Base-by-base conservation (phyloP, 2,888 invertebrate species). In the Eledona agricola region DNA sequence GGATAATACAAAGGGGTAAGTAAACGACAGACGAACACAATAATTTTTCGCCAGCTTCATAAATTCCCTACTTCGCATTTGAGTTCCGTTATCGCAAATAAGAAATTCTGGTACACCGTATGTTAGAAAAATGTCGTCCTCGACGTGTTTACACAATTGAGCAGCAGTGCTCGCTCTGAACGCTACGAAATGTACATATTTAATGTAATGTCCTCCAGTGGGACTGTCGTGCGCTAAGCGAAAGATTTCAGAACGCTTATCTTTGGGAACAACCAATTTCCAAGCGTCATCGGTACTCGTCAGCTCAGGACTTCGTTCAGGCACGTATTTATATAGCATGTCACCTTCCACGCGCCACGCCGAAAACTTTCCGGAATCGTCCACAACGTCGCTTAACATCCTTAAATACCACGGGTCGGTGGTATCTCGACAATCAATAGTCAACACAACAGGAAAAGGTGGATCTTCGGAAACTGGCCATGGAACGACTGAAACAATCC, bases 1-100 rank as follows among this genome's bases (percentile, higher is more conserved):
- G 71, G 69, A 9, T 66, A 60, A 49, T 73, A 71, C 2, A 51
- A 15, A 0, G 65, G 58, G 11, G 60, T 70, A 34, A 71, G 66
- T 70, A 31, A 35, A 56, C n/a, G 23, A 37, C 9, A 29, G 2
- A 12, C 1, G n/a, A 11, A 9, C 11, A n/a, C n/a, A 6, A 38
- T 3, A 35, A 2, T n/a, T 4, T 12, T 11, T 1, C 1, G 6
- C 3, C n/a, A 19, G 19, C 13, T 43, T 23, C 3, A 6, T 9
- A 13, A 43, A 51, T n/a, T 23, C 29, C 6, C 22, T n/a, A 9
- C 31, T 34, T 1, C 31, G 6, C 29, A 63, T 61, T 28, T 65
- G 63, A 2, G 15, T 45, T 1, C 64, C 63, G 40, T 66, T 66
- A 45, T 66, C 64, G 7, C 59, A 58, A 7, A 59, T 51, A 1